Evolutionary conservation across 2,113 vertebrate genomes (phyloP).

Genomic region (Dicentrarchus labrax): DNA sequence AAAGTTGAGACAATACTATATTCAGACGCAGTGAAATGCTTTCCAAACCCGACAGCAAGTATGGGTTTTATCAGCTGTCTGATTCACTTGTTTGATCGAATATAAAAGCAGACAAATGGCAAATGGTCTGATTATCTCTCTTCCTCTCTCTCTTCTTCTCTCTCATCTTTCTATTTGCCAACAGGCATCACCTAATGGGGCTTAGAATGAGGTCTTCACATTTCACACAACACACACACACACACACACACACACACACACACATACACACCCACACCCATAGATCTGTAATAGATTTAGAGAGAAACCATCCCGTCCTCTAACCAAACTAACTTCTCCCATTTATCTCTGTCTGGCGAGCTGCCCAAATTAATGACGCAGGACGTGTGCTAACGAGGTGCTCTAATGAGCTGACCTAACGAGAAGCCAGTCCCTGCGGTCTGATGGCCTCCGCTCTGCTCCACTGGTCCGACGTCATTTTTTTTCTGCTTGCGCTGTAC

Average conservation of each 20-base stretch:
- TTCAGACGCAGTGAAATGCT: not conserved
- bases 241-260: constrained; percentile 24
- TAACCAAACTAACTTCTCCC: constrained; percentile 27
- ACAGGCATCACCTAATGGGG: constrained; percentile 32
- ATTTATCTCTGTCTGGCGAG: constrained; percentile 46
- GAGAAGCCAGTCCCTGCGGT: constrained; percentile 1
- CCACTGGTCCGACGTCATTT: not conserved
- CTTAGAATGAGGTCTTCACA: constrained; percentile 14
- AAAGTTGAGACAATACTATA: not conserved
- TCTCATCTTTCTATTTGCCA: constrained; percentile 2
- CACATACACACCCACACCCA: not conserved
- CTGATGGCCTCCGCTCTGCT: constrained; percentile 14
- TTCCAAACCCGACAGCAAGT: not conserved
- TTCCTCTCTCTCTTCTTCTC: not conserved
- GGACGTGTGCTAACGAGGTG: constrained; percentile 51
- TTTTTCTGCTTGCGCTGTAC: constrained; percentile 1
- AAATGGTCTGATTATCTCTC: not conserved
- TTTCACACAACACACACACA: constrained; percentile 25
- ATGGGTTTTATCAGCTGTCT: too few relatives aligned
- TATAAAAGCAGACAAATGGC: too few relatives aligned
- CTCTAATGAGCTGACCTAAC: constrained; percentile 46
- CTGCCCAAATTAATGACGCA: constrained; percentile 50
- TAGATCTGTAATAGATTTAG: constrained; percentile 13
- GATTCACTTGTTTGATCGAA: not conserved
- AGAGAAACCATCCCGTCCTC: constrained; percentile 15